These are phyloP conservation scores for Python bivittatus DNA, from an alignment of 2,113 vertebrate genomes.

Conservation along the genomic window DNA sequence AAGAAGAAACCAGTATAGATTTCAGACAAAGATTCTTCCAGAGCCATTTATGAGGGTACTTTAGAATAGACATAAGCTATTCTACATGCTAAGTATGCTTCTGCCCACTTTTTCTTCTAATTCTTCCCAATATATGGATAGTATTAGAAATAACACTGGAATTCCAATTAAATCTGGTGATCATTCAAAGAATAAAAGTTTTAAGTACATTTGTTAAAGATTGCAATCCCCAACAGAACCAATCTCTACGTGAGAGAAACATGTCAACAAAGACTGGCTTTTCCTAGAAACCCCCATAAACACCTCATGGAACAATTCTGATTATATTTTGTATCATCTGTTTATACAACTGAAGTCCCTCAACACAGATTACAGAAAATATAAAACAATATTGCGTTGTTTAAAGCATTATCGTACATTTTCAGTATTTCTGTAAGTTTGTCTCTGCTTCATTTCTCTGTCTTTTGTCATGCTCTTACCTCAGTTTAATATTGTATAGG, in stretches of 20 bases:
- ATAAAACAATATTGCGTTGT: constrained; percentile 13
- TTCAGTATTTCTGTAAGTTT: not conserved
- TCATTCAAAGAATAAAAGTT: not conserved
- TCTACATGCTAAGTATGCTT: not conserved
- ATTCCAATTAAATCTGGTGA: not conserved
- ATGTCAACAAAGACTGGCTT: not conserved
- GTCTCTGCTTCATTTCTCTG: not conserved
- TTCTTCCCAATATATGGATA: not conserved
- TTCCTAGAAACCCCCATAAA: not conserved
- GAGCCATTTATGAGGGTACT: not conserved
- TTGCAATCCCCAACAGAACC: not conserved
- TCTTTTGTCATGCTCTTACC: not conserved
- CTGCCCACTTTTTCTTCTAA: not conserved
- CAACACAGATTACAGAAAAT: not conserved
- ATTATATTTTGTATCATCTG: no score
- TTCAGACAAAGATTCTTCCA: not conserved
- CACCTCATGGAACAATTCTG: no score
- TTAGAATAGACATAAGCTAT: not conserved
- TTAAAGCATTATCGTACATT: constrained; percentile 10
- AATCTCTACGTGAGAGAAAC: not conserved
- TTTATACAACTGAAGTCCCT: not conserved
- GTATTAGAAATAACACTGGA: not conserved
- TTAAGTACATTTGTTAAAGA: not conserved
- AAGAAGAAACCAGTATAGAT: not conserved
- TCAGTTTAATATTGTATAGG: not conserved